Evolutionary conservation across 2,797 vertebrate species (phyloP).

Genomic region (Alcedo quadribrachys): DNA sequence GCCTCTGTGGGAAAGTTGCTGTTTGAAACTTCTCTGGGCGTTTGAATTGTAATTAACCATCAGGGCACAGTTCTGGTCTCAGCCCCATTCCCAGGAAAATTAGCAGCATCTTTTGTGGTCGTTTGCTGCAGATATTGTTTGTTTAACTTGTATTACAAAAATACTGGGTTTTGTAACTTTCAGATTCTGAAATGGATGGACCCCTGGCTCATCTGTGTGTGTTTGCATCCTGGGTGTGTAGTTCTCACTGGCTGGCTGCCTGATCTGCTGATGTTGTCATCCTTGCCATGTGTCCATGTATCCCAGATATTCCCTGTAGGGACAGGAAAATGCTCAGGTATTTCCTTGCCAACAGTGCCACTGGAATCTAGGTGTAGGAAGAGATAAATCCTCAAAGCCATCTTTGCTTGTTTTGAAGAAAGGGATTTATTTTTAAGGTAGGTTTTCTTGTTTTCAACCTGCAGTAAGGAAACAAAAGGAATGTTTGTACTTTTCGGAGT

Average conservation of each 20-base stretch:
- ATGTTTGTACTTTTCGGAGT: neutral
- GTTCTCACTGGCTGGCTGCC: neutral
- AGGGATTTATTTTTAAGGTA: neutral
- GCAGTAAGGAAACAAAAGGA: neutral
- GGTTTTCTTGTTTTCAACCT: neutral
- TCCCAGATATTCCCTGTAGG: neutral
- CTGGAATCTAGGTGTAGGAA: neutral
- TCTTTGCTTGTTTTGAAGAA: neutral
- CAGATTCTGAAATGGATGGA: neutral
- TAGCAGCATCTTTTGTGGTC: neutral
- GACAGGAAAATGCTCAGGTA: accelerated
- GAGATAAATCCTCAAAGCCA: neutral
- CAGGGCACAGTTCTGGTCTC: neutral
- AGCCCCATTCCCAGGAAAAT: slow-evolving; percentile 3
- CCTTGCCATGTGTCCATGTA: neutral
- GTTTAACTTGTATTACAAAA: too few species aligned
- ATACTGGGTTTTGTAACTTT: neutral
- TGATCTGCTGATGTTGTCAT: neutral
- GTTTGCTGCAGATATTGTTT: neutral
- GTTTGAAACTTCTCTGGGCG: slow-evolving; percentile 29
- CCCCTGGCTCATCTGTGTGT: neutral
- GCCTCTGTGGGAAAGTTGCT: slow-evolving; percentile 62
- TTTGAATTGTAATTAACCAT: slow-evolving; percentile 47
- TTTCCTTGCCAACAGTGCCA: neutral
- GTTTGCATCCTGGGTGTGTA: neutral